Conservation (phyloP, 2,113 vertebrate genomes). For the Neodontobutis hainanensis region DNA sequence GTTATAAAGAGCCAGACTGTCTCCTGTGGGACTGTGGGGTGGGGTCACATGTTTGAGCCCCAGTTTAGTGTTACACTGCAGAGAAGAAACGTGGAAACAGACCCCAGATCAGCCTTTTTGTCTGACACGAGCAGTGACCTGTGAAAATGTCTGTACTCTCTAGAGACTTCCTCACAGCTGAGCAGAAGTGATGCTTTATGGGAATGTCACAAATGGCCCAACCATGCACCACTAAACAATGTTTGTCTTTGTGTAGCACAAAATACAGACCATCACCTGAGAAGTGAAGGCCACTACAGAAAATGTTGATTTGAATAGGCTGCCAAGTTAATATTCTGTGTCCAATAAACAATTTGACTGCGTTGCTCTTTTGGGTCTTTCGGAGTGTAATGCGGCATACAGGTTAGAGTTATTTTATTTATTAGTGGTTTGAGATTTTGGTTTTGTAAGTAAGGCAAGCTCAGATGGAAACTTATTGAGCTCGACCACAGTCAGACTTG, state of each 20-base stretch:
- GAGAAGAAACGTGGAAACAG: conserved; percentile 11
- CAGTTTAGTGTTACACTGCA: conserved; percentile 68
- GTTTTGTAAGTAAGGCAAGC: conserved; percentile 38
- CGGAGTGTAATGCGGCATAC: conserved; percentile 17
- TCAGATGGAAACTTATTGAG: conserved; percentile 27
- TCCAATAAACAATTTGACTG: neutral
- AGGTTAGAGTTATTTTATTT: conserved; percentile 36
- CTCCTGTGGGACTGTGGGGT: neutral
- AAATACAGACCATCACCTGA: conserved; percentile 46
- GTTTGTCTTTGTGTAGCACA: conserved; percentile 45
- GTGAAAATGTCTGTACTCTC: conserved; percentile 66
- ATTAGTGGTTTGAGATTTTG: conserved; percentile 29
- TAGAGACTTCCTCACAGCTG: conserved; percentile 35
- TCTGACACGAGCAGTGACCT: conserved; percentile 68
- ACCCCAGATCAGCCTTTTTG: conserved; percentile 54
- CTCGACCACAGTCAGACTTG: conserved; percentile 17
- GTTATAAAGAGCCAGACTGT: conserved; percentile 46
- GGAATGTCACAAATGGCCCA: conserved; percentile 58
- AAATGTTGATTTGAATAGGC: neutral
- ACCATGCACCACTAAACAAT: conserved; percentile 47
- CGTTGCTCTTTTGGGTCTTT: conserved; percentile 23
- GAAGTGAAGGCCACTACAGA: neutral
- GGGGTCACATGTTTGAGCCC: conserved; percentile 30
- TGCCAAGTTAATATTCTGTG: too few species aligned
- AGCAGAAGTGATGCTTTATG: conserved; percentile 48